Conservation (phyloP, 2,888 invertebrate genomes). For the Elaeidobius kamerunicus region DNA sequence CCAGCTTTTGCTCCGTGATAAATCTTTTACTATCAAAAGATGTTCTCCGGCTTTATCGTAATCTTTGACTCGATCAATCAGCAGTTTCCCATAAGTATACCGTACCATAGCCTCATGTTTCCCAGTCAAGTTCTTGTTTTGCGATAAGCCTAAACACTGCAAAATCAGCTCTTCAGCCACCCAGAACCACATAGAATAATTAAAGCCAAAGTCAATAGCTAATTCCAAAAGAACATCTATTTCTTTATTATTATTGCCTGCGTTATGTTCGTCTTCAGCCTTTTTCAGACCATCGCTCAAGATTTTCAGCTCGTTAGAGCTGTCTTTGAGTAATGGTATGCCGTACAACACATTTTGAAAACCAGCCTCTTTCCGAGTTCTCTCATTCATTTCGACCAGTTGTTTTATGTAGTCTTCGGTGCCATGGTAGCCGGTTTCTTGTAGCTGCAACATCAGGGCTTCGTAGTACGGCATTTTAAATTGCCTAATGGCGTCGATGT, state of each 20-base stretch:
- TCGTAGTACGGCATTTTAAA: slow-evolving; percentile 54
- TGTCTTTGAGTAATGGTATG: slow-evolving; percentile 42
- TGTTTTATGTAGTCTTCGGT: slow-evolving; percentile 54
- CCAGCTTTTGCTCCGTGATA: slow-evolving; percentile 46
- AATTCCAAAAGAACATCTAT: slow-evolving; percentile 49
- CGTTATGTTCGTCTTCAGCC: slow-evolving; percentile 37
- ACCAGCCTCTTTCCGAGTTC: slow-evolving; percentile 52
- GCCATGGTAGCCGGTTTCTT: slow-evolving; percentile 53
- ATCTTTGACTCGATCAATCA: slow-evolving; percentile 48
- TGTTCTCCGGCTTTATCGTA: slow-evolving; percentile 38
- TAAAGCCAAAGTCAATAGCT: slow-evolving; percentile 48
- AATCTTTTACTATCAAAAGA: slow-evolving; percentile 36
- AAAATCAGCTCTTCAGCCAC: slow-evolving; percentile 56
- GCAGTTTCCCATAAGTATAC: slow-evolving; percentile 55
- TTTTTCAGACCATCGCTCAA: slow-evolving; percentile 30
- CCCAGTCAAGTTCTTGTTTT: slow-evolving; percentile 51
- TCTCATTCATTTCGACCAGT: slow-evolving; percentile 56
- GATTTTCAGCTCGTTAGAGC: slow-evolving; percentile 40
- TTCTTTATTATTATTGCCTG: slow-evolving; percentile 38
- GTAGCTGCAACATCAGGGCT: slow-evolving; percentile 55
- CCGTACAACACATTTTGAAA: slow-evolving; percentile 52
- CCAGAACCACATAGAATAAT: slow-evolving; percentile 51
- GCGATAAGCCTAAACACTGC: slow-evolving; percentile 51
- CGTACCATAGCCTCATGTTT: slow-evolving; percentile 53
- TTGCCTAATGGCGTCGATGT: slow-evolving; percentile 44